Percentiles rank a stretch among this genome's conserved stretches.
Conservation (phyloP, 2,888 invertebrate genomes). For the Drosophila neonasuta region DNA sequence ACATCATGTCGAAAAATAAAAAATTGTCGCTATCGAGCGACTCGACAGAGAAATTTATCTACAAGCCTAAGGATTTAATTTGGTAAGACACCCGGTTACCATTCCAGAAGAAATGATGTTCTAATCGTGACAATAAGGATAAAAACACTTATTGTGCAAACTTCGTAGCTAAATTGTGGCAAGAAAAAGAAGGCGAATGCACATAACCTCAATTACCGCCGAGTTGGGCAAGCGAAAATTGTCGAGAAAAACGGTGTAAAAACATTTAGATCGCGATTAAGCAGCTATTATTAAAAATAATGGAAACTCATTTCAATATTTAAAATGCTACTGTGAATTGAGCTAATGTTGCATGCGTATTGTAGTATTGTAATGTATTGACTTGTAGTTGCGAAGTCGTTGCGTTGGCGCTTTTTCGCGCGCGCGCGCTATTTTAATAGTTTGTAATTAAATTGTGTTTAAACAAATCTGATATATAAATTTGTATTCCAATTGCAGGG, state of each 20-base stretch:
- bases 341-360: neutral
- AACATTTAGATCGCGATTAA: slow-evolving; percentile 38
- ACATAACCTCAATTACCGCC: slow-evolving; percentile 66
- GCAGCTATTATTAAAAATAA: neutral
- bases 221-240: slow-evolving; percentile 45
- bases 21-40: slow-evolving; percentile 78
- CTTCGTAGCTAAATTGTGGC: slow-evolving; percentile 15
- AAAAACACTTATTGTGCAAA: neutral
- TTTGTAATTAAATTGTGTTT: slow-evolving; percentile 16
- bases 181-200: slow-evolving; percentile 23
- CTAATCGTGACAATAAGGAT: slow-evolving; percentile 7
- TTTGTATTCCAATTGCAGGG: slow-evolving; percentile 87
- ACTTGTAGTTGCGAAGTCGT: slow-evolving; percentile 25
- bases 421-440: slow-evolving; percentile 71
- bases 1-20: slow-evolving; percentile 80
- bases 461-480: slow-evolving; percentile 27
- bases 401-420: slow-evolving; percentile 78
- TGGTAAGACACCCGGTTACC: slow-evolving; percentile 69
- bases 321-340: slow-evolving; percentile 3
- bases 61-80: slow-evolving; percentile 80
- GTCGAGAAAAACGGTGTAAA: slow-evolving; percentile 33
- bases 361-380: neutral
- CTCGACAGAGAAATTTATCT: slow-evolving; percentile 76
- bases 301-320: neutral
- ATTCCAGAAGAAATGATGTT: slow-evolving; percentile 13